Evolutionary conservation across 2,113 vertebrate species (phyloP).

Genomic region (Chaetodon auriga): DNA sequence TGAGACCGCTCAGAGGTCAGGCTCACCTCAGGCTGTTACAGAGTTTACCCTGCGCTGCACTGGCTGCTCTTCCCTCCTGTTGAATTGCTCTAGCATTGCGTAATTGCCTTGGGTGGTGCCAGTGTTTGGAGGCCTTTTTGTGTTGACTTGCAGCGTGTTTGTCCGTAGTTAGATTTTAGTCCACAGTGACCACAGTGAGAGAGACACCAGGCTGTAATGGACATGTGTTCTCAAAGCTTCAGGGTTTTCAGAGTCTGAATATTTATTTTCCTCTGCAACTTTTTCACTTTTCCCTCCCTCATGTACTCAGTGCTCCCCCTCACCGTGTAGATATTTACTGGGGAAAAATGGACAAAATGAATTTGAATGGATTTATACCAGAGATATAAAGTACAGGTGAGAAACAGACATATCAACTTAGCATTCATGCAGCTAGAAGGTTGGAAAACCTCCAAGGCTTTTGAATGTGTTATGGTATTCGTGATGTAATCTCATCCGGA

Average conservation of each 20-base stretch:
- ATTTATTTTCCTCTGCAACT: background rate
- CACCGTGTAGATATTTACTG: background rate
- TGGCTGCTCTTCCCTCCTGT: slow-evolving; percentile 19
- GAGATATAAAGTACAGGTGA: background rate
- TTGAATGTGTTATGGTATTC: background rate
- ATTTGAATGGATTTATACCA: background rate
- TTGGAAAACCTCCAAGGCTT: background rate
- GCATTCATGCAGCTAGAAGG: no score
- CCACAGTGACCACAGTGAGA: slow-evolving; percentile 2
- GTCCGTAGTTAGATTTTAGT: background rate
- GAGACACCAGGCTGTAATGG: background rate
- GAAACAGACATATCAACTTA: background rate
- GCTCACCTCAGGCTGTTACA: background rate
- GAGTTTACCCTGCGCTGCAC: background rate
- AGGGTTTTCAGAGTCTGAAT: background rate
- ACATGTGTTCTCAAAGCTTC: background rate
- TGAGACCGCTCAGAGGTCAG: background rate
- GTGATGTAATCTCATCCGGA: slow-evolving; percentile 15
- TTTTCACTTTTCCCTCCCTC: no score
- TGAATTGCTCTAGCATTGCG: slow-evolving; percentile 20
- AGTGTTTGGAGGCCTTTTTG: slow-evolving; percentile 22
- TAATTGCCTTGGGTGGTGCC: slow-evolving; percentile 47
- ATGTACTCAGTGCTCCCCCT: no score
- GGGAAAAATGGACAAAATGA: background rate
- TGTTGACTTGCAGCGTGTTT: slow-evolving; percentile 22